phyloP scores from a whole-genome alignment of 2,797 vertebrate genomes.

The Phyllotis vaccarum region DNA sequence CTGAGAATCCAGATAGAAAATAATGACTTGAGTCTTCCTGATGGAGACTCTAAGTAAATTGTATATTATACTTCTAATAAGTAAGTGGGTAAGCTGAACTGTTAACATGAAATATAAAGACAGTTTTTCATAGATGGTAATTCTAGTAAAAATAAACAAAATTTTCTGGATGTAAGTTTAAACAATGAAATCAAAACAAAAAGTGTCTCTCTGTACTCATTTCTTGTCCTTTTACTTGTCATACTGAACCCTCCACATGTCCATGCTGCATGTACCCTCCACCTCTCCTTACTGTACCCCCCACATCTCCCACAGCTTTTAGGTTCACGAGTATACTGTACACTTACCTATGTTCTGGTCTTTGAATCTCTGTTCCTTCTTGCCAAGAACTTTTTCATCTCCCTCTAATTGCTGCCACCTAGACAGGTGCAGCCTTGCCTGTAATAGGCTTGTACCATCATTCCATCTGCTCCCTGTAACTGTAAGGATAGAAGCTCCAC shows the following conservation, averaged over 20 bases:
- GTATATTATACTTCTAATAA: not conserved
- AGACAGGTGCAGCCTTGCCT: not conserved
- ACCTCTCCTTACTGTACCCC: not conserved
- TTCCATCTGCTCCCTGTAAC: not conserved
- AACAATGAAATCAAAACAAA: constrained; percentile 40
- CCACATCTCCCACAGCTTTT: not conserved
- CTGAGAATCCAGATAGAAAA: constrained; percentile 27
- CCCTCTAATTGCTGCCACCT: not conserved
- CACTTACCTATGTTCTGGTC: not conserved
- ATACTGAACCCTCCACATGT: not conserved
- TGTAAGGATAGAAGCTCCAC: not conserved
- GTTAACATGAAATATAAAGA: not conserved
- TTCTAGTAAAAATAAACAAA: constrained; percentile 26
- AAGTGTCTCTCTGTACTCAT: not conserved
- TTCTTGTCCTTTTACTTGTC: not conserved
- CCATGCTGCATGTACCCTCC: not conserved
- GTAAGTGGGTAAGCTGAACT: not conserved
- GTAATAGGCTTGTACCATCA: not conserved
- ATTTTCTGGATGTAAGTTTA: not conserved
- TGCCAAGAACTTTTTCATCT: not conserved
- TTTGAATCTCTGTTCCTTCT: not conserved
- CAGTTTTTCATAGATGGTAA: constrained; percentile 13
- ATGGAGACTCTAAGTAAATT: not conserved
- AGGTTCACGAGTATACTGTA: not conserved
- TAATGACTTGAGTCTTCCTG: constrained; percentile 29